phyloP scores from a whole-genome alignment of 2,797 vertebrate species.

The Sternarchorhynchus goeldii region DNA sequence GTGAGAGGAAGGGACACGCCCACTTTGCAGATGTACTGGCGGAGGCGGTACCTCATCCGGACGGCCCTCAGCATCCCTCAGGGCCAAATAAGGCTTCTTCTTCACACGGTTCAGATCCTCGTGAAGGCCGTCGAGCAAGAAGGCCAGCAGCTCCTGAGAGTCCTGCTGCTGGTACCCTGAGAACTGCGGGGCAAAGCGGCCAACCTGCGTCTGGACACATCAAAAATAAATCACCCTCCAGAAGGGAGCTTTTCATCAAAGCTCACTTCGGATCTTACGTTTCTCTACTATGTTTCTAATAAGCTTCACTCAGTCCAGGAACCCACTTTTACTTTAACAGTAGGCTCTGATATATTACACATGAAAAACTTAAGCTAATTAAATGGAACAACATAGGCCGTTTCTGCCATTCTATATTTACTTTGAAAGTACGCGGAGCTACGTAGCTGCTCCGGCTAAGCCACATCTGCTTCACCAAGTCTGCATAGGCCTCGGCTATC shows the following conservation, averaged over 20 bases:
- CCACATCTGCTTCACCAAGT: constrained; percentile 98
- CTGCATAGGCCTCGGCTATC: constrained; percentile 94
- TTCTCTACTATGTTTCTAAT: background rate
- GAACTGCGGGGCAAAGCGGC: constrained; percentile 95
- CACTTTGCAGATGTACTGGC: background rate
- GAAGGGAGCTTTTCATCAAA: background rate
- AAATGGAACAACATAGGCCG: background rate
- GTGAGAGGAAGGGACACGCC: background rate
- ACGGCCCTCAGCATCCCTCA: constrained; percentile 91
- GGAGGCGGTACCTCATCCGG: constrained; percentile 84
- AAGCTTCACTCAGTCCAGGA: background rate
- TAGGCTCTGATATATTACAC: no score
- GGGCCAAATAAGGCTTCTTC: constrained; percentile 93
- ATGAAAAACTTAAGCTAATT: background rate
- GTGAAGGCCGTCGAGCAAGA: constrained; percentile 92
- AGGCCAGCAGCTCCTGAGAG: constrained; percentile 95
- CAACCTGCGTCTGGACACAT: constrained; percentile 87
- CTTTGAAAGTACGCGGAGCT: constrained; percentile 94
- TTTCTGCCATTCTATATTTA: constrained; percentile 62
- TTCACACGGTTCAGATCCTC: constrained; percentile 97
- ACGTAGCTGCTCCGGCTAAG: constrained; percentile 88
- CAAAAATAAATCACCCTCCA: constrained; percentile 4
- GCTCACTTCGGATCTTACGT: background rate
- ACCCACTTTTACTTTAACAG: background rate
- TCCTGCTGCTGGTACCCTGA: constrained; percentile 98